phyloP scores from a whole-genome alignment of 2,888 invertebrate species.

The Celastrina argiolus region DNA sequence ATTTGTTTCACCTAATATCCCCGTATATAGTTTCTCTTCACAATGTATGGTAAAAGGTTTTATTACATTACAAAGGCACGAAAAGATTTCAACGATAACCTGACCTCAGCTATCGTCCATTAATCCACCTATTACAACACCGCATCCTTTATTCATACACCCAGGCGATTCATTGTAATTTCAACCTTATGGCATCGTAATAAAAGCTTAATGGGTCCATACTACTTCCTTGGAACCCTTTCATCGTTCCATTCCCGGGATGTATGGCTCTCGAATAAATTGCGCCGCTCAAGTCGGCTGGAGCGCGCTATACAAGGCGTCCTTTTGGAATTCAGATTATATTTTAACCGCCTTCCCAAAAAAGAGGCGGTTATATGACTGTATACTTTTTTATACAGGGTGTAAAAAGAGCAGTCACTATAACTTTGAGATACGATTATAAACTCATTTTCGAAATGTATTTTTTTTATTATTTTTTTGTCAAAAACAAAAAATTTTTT shows the following conservation, averaged over 20 bases:
- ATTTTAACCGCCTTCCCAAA: neutral
- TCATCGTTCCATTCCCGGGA: slow-evolving; percentile 28
- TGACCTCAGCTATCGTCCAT: neutral
- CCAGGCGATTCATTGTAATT: neutral
- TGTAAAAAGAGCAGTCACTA: too few species aligned
- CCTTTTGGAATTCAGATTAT: slow-evolving; percentile 18
- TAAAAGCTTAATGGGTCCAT: neutral
- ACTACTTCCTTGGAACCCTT: slow-evolving; percentile 31
- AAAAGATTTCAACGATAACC: slow-evolving; percentile 1
- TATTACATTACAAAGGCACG: neutral
- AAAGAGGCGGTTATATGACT: too few species aligned
- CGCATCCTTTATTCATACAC: neutral
- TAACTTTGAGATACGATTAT: too few species aligned
- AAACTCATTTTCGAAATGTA: too few species aligned
- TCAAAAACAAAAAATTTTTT: too few species aligned
- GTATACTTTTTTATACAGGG: too few species aligned
- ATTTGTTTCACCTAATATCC: neutral
- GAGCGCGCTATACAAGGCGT: slow-evolving; percentile 16
- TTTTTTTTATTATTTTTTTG: too few species aligned
- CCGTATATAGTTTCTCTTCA: neutral
- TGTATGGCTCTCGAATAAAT: slow-evolving; percentile 34
- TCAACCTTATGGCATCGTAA: neutral
- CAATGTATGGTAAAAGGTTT: neutral
- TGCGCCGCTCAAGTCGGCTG: slow-evolving; percentile 25
- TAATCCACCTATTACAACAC: neutral